These are phyloP conservation scores for Stenurella melanura DNA, from an alignment of 2,888 invertebrate genomes.

Conservation along the genomic window DNA sequence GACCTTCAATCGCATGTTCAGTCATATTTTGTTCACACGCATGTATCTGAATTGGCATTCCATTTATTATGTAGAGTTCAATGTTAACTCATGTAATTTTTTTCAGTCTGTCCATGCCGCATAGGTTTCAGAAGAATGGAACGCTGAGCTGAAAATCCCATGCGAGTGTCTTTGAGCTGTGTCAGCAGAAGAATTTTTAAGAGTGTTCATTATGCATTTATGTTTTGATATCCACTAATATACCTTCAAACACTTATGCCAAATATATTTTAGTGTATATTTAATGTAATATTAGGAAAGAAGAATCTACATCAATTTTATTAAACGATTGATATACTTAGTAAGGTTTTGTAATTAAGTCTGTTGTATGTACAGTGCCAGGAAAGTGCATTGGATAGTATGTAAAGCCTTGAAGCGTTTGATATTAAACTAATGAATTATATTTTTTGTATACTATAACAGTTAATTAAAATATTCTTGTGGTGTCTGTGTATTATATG, in stretches of 20 bases:
- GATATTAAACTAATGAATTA: slow-evolving; percentile 23
- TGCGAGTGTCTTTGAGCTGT: slow-evolving; percentile 49
- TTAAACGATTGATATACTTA: not conserved
- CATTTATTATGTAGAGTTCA: too few relatives aligned
- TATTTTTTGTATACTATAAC: slow-evolving; percentile 32
- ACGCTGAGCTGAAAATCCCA: slow-evolving; percentile 29
- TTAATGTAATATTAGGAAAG: not conserved
- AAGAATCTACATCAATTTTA: not conserved
- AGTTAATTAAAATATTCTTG: slow-evolving; percentile 10
- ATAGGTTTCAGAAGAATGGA: slow-evolving; percentile 44
- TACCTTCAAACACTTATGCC: slow-evolving; percentile 17
- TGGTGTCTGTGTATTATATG: slow-evolving; percentile 25
- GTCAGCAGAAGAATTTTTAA: not conserved
- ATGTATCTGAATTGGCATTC: too few relatives aligned
- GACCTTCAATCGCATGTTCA: too few relatives aligned
- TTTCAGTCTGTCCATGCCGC: slow-evolving; percentile 59
- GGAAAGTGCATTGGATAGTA: not conserved
- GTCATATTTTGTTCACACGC: too few relatives aligned
- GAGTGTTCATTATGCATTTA: slow-evolving; percentile 3
- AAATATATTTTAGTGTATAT: slow-evolving; percentile 17
- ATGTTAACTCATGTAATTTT: too few relatives aligned
- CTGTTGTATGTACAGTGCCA: not conserved
- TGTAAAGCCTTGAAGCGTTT: not conserved
- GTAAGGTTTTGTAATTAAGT: not conserved
- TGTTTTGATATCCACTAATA: not conserved